These are phyloP conservation scores for Callospermophilus lateralis DNA, from an alignment of 2,113 vertebrate genomes.

Conservation along the genomic window DNA sequence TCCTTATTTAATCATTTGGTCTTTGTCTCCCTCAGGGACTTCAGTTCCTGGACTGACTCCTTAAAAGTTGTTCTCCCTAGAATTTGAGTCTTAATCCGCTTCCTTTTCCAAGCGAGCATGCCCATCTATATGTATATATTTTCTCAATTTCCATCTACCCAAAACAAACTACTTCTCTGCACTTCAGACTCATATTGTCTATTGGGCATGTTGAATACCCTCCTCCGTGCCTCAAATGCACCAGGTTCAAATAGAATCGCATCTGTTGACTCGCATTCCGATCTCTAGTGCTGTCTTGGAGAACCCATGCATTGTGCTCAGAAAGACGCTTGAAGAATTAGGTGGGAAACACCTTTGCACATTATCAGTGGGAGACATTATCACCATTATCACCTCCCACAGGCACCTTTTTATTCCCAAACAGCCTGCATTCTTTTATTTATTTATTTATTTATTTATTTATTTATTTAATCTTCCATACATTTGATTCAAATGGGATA, in stretches of 20 bases:
- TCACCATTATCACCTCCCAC: not conserved
- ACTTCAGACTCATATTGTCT: not conserved
- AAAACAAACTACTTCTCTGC: not conserved
- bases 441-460: too few species aligned
- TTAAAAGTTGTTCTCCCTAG: not conserved
- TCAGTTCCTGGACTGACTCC: not conserved
- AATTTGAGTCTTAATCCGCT: not conserved
- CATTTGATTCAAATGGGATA: too few species aligned
- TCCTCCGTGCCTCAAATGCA: not conserved
- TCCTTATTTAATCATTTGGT: not conserved
- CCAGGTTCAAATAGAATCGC: not conserved
- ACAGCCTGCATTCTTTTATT: not conserved
- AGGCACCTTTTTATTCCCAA: not conserved
- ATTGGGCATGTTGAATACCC: not conserved
- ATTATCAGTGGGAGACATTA: not conserved
- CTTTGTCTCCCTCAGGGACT: not conserved
- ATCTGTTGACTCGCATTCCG: too few species aligned
- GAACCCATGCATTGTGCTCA: not conserved
- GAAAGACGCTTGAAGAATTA: not conserved
- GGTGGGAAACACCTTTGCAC: not conserved
- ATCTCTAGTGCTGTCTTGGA: not conserved
- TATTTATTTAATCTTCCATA: too few species aligned
- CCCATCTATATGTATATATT: not conserved
- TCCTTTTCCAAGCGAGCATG: not conserved
- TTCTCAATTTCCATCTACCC: not conserved